These are phyloP conservation scores for Crenuchus spilurus DNA, from an alignment of 2,797 vertebrate species.

Conservation along the genomic window DNA sequence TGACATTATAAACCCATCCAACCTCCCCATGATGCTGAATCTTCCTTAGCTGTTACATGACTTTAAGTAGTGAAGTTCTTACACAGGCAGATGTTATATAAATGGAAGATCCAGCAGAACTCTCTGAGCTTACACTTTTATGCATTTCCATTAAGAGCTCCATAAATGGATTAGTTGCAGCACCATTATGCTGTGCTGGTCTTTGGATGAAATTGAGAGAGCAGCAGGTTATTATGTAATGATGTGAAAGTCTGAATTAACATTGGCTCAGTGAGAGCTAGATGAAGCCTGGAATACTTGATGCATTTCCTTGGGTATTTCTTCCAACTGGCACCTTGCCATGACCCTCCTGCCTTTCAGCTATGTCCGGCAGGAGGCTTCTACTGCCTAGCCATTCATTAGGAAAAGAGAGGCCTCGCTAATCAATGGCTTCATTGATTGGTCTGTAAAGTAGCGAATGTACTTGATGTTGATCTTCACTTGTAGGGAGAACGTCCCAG, in stretches of 20 bases:
- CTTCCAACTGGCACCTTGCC: not conserved
- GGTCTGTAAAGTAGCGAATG: conserved; percentile 15
- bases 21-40: no score
- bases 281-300: not conserved
- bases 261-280: not conserved
- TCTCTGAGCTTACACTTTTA: conserved; percentile 1
- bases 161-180: conserved; percentile 19
- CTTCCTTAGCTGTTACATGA: not conserved
- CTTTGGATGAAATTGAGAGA: conserved; percentile 3
- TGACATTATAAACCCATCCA: not conserved
- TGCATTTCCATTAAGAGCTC: conserved; percentile 21
- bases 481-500: no score
- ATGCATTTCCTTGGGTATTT: not conserved
- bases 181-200: conserved; percentile 16
- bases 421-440: conserved; percentile 39
- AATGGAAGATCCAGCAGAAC: not conserved
- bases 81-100: not conserved
- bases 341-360: conserved; percentile 4
- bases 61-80: not conserved
- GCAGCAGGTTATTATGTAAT: conserved; percentile 14
- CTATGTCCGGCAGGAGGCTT: conserved; percentile 8
- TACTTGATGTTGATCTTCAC: no score
- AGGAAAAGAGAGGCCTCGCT: conserved; percentile 6
- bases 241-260: conserved; percentile 6
- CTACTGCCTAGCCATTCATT: conserved; percentile 5